phyloP scores from a whole-genome alignment of 2,113 vertebrate species.

The Himantopus leucocephalus region DNA sequence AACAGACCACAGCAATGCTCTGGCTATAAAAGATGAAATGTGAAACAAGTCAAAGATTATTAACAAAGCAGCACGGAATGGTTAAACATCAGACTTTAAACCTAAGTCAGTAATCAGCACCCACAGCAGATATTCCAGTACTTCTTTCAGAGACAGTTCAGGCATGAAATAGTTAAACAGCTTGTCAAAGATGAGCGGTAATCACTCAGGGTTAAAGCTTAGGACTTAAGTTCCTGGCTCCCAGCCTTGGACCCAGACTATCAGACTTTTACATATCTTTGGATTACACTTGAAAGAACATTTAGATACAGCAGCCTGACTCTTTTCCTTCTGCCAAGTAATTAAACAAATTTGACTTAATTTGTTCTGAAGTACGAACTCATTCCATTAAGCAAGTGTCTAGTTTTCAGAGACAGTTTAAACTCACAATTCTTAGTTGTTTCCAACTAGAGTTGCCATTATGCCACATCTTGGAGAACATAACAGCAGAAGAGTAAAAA shows the following conservation, averaged over 20 bases:
- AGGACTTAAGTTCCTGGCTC: background rate
- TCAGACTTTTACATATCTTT: background rate
- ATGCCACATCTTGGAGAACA: background rate
- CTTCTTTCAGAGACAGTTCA: background rate
- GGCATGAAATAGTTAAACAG: background rate
- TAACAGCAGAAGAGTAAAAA: background rate
- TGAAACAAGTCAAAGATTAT: background rate
- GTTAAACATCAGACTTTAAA: background rate
- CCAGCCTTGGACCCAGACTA: constrained; percentile 4
- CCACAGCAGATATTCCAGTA: background rate
- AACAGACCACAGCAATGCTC: background rate
- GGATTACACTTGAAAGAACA: constrained; percentile 27
- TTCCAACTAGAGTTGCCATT: background rate
- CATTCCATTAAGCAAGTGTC: background rate
- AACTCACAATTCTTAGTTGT: background rate
- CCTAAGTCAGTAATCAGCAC: background rate
- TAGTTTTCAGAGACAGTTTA: background rate
- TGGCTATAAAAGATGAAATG: background rate
- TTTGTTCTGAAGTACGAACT: constrained; percentile 15
- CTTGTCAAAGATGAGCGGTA: background rate
- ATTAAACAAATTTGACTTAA: constrained; percentile 1
- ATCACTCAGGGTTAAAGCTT: background rate
- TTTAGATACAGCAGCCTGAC: background rate
- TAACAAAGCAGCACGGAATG: background rate
- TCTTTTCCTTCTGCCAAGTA: constrained; percentile 2